A percentile compares a stretch with the other conserved stretches of the same genome.
phyloP scores from a whole-genome alignment of 1,140 invertebrate genomes.

The Alviniconcha marisindica region DNA sequence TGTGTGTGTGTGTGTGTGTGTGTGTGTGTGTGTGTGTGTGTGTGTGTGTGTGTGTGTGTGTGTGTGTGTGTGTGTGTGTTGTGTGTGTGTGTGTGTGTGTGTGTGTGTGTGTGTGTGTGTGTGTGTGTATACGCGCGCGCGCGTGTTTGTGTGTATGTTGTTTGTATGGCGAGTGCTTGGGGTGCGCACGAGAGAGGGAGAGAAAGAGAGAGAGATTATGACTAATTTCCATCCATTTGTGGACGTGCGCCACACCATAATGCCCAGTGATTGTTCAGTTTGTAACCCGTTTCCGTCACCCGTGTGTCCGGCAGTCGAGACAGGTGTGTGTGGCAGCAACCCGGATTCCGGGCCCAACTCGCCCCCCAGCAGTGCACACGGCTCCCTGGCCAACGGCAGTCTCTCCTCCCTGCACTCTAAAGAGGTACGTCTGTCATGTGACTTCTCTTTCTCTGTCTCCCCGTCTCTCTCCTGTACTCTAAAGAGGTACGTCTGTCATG shows the following conservation, averaged over 20 bases:
- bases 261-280: too few species aligned
- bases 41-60: constrained; percentile 10
- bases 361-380: constrained; percentile 76
- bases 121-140: too few species aligned
- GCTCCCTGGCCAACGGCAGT: constrained; percentile 69
- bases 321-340: constrained; percentile 81
- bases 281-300: background rate
- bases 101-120: too few species aligned
- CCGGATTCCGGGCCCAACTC: constrained; percentile 91
- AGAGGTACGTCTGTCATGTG: constrained; percentile 71
- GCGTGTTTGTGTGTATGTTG: too few species aligned
- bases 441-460: background rate
- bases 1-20: constrained; percentile 10
- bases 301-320: constrained; percentile 73
- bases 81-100: too few species aligned
- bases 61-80: constrained; percentile 4
- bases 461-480: constrained; percentile 58
- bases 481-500: constrained; percentile 72
- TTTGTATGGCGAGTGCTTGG: too few species aligned
- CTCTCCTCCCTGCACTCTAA: constrained; percentile 64
- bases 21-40: background rate
- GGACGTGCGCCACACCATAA: too few species aligned
- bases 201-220: too few species aligned
- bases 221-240: too few species aligned
- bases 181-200: too few species aligned